Conservation (phyloP, 1,140 invertebrate species). For the Caerostris extrusa region DNA sequence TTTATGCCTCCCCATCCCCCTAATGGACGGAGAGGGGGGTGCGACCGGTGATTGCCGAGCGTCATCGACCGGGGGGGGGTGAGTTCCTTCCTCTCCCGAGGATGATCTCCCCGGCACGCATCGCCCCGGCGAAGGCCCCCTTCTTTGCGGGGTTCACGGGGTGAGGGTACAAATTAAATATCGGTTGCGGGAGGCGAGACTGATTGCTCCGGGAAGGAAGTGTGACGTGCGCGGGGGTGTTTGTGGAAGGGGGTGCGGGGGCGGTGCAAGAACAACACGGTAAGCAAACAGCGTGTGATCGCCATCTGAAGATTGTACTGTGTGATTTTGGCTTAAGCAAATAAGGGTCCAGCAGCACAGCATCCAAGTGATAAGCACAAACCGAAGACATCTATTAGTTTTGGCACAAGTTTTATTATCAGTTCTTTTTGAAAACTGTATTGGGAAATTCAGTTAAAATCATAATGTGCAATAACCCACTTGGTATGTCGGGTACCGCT, state of each 20-base stretch:
- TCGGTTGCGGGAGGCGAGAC: background rate
- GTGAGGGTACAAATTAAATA: constrained; percentile 72
- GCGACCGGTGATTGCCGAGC: constrained; percentile 74
- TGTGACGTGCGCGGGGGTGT: background rate
- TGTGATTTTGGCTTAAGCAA: too few relatives aligned
- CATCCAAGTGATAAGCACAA: too few relatives aligned
- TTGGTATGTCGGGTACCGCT: too few relatives aligned
- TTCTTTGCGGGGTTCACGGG: constrained; percentile 1
- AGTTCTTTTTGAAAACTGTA: too few relatives aligned
- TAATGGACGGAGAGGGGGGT: constrained; percentile 65
- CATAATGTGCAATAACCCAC: too few relatives aligned
- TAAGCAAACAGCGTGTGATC: too few relatives aligned
- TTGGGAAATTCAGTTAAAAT: too few relatives aligned
- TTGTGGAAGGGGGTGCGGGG: background rate
- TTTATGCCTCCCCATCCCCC: background rate
- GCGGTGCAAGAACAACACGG: background rate
- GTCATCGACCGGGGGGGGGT: constrained; percentile 69
- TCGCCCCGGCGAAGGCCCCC: constrained; percentile 51
- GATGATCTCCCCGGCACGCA: constrained; percentile 50
- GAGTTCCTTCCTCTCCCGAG: background rate
- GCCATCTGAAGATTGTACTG: too few relatives aligned
- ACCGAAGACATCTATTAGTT: too few relatives aligned
- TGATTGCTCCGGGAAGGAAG: background rate
- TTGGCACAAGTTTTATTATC: too few relatives aligned
- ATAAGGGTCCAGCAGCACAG: too few relatives aligned